Base-by-base conservation (phyloP, 1,140 invertebrate species). In the Augochlora pura region DNA sequence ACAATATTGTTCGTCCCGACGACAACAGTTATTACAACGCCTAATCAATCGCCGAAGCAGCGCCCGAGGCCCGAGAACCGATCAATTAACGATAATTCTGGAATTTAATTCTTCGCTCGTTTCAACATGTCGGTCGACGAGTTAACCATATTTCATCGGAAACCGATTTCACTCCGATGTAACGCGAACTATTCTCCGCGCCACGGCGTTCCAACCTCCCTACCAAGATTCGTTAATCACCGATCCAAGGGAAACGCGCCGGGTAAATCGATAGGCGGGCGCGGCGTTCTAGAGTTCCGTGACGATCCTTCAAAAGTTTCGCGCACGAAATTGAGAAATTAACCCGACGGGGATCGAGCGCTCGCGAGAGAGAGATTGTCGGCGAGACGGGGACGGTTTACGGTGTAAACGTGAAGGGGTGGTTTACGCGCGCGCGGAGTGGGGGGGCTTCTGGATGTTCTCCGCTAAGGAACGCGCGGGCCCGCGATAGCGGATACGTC, bases 321-420 rank as follows among this genome's bases (percentile, higher is more conserved):
- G 38, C 54, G 68, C 76, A 78, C 76, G 76, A 78, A 72, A 78
- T 78, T 78, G 68, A 78, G 68, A 75, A 84, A 84, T 83, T 84
- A 84, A 68, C 46, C 21, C 68, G 60, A 62, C 66, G 54, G 46
- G 60, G 54, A n/a, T n/a, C n/a, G n/a, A n/a, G n/a, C n/a, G n/a
- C n/a, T 63, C 23, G 27, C 16, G 14, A 4, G 27, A 27, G 14
- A 4, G 27, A 27, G 49, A 54, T 68, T 54, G 66, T 46, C 10
- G 0, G 18, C 32, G 16, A 18, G 32, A 32, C 1, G 32, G 4
- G 38, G 67, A 10, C 71, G 54, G 74, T 68, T 71, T 71, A 64
- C 42, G 46, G 9, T n/a, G n/a, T n/a, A n/a, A n/a, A n/a, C n/a
- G n/a, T n/a, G n/a, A n/a, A n/a, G n/a, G 27, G 67, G 16, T 77